Percentiles rank a stretch among this genome's conserved stretches.
These are phyloP conservation scores for Elmis aenea DNA, from an alignment of 2,888 invertebrate species.

Conservation along the genomic window DNA sequence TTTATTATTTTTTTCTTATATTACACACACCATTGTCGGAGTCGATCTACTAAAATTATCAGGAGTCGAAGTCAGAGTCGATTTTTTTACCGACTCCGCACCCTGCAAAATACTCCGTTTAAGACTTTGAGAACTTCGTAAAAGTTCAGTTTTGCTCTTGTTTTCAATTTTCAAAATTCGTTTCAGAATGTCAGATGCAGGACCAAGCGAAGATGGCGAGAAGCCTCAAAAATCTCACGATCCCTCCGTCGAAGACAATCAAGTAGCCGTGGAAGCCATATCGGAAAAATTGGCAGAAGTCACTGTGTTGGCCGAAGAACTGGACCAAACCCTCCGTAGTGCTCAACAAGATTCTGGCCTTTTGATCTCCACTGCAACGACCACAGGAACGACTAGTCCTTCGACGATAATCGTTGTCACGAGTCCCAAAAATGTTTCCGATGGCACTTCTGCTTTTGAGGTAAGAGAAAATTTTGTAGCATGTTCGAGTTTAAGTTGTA, in stretches of 20 bases:
- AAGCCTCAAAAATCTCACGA: constrained; percentile 18
- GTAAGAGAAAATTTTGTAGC: no score
- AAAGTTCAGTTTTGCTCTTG: no score
- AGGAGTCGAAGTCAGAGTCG: no score
- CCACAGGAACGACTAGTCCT: constrained; percentile 14
- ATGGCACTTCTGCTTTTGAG: constrained; percentile 25
- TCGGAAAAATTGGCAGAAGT: constrained; percentile 61
- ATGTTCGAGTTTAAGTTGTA: no score
- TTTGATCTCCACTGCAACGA: constrained; percentile 19
- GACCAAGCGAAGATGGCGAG: constrained; percentile 21
- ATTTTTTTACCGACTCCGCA: no score
- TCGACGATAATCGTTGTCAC: constrained; percentile 19
- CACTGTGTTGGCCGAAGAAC: constrained; percentile 60
- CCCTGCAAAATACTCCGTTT: no score
- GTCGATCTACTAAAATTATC: no score
- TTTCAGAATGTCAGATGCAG: constrained; percentile 29
- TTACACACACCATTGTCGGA: no score
- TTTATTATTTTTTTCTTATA: no score
- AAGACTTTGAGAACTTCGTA: no score
- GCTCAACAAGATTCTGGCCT: constrained; percentile 46
- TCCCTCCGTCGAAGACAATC: constrained; percentile 44
- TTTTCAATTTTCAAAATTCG: no score
- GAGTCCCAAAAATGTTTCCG: constrained; percentile 31
- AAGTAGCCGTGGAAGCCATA: constrained; percentile 62
- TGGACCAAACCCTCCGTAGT: constrained; percentile 56